These are phyloP conservation scores for Heliconius ethilla DNA, from an alignment of 2,888 invertebrate genomes.

Conservation along the genomic window DNA sequence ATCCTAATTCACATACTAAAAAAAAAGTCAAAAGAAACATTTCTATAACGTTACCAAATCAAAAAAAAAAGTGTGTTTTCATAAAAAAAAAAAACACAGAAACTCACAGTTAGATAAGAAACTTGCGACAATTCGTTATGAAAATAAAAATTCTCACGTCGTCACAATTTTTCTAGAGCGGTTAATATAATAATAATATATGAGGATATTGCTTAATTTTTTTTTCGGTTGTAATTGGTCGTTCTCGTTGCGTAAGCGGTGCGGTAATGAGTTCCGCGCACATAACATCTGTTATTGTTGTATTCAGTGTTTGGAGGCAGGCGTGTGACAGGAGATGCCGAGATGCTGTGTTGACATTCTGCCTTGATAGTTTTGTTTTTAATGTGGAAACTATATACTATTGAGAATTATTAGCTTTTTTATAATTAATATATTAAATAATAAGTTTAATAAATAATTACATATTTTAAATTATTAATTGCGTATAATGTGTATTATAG, in stretches of 20 bases:
- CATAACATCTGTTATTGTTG: slow-evolving; percentile 40
- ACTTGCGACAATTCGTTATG: slow-evolving; percentile 17
- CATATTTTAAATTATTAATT: too few relatives aligned
- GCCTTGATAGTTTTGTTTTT: background rate
- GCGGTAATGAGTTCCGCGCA: slow-evolving; percentile 35
- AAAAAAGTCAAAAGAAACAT: background rate
- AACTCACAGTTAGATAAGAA: slow-evolving; percentile 11
- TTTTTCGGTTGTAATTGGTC: slow-evolving; percentile 26
- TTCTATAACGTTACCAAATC: background rate
- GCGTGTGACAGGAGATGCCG: slow-evolving; percentile 11
- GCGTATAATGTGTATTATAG: too few relatives aligned
- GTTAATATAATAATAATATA: slow-evolving; percentile 19
- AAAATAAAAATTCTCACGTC: slow-evolving; percentile 22
- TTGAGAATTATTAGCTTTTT: too few relatives aligned
- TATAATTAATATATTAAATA: too few relatives aligned
- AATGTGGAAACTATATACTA: too few relatives aligned
- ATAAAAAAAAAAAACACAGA: slow-evolving; percentile 2
- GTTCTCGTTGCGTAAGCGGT: slow-evolving; percentile 27
- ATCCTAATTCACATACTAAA: background rate
- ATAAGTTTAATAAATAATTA: too few relatives aligned
- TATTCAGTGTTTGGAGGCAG: slow-evolving; percentile 5
- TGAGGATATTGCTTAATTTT: slow-evolving; percentile 41
- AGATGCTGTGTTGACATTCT: background rate
- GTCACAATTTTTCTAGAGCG: background rate
- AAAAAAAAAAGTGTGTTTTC: background rate